A percentile compares a stretch with the other conserved stretches of the same genome.
phyloP scores from a whole-genome alignment of 1,140 invertebrate genomes.

The Platyura marginata region DNA sequence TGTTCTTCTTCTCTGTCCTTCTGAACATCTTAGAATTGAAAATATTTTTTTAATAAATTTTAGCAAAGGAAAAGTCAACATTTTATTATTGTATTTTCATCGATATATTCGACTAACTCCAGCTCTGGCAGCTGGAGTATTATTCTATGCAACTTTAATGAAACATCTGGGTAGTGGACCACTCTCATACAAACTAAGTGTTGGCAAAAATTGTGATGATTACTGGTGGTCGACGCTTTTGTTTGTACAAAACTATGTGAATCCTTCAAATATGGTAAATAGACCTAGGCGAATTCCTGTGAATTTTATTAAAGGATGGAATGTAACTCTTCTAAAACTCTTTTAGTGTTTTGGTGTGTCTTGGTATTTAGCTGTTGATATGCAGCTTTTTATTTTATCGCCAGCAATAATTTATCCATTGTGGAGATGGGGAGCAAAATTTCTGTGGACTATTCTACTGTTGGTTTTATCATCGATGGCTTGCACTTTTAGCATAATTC shows the following conservation, averaged over 20 bases:
- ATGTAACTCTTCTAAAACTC: no score
- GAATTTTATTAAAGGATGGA: slow-evolving; percentile 1
- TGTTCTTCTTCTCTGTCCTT: no score
- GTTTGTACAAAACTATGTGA: slow-evolving; percentile 20
- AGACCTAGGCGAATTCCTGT: background rate
- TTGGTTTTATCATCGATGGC: slow-evolving; percentile 11
- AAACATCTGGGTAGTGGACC: slow-evolving; percentile 14
- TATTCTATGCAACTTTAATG: slow-evolving; percentile 15
- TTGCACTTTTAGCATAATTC: slow-evolving; percentile 11
- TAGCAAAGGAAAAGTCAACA: slow-evolving; percentile 9
- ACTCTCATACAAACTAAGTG: slow-evolving; percentile 11
- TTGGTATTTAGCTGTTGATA: slow-evolving; percentile 78
- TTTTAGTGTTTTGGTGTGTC: slow-evolving; percentile 45
- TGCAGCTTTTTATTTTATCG: slow-evolving; percentile 63
- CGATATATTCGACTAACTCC: slow-evolving; percentile 18
- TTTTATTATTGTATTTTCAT: slow-evolving; percentile 20
- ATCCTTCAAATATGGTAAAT: slow-evolving; percentile 15
- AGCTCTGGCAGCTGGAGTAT: slow-evolving; percentile 13
- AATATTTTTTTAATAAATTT: no score
- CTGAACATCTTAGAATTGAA: no score
- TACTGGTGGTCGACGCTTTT: slow-evolving; percentile 20
- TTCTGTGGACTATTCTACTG: slow-evolving; percentile 8
- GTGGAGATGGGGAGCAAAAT: slow-evolving; percentile 31
- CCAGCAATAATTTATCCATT: slow-evolving; percentile 50
- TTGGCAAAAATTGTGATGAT: slow-evolving; percentile 10